phyloP scores from a whole-genome alignment of 2,888 invertebrate genomes.

The Glomeris marginata region DNA sequence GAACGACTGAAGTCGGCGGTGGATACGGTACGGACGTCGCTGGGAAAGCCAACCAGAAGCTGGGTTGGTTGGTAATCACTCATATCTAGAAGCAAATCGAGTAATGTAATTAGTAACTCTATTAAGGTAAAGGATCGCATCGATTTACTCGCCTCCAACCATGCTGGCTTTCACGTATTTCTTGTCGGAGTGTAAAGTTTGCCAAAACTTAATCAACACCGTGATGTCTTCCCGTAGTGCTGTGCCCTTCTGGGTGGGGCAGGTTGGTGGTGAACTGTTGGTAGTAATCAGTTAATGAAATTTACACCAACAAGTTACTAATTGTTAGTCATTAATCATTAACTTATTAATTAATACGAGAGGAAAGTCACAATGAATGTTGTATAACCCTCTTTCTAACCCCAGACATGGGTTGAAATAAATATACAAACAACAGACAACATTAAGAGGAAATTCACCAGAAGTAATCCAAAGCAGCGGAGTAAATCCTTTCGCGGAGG shows the following conservation, averaged over 20 bases:
- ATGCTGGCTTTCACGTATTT: conserved; percentile 73
- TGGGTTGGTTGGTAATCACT: conserved; percentile 4
- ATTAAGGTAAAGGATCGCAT: neutral
- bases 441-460: no score
- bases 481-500: conserved; percentile 85
- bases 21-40: conserved; percentile 16
- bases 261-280: conserved; percentile 54
- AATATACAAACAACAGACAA: no score
- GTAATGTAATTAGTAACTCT: neutral
- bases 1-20: conserved; percentile 24
- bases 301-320: no score
- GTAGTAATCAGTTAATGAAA: no score
- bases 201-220: conserved; percentile 85
- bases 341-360: no score
- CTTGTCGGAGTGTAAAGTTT: conserved; percentile 84
- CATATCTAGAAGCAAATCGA: conserved; percentile 1
- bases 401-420: no score
- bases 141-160: conserved; percentile 45
- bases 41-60: conserved; percentile 2
- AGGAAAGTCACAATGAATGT: no score
- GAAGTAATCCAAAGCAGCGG: conserved; percentile 89
- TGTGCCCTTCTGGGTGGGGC: conserved; percentile 63
- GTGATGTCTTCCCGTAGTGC: conserved; percentile 27
- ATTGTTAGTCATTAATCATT: no score
- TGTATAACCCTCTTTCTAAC: no score